Conservation (phyloP, 2,113 vertebrate genomes). For the Chitala chitala region DNA sequence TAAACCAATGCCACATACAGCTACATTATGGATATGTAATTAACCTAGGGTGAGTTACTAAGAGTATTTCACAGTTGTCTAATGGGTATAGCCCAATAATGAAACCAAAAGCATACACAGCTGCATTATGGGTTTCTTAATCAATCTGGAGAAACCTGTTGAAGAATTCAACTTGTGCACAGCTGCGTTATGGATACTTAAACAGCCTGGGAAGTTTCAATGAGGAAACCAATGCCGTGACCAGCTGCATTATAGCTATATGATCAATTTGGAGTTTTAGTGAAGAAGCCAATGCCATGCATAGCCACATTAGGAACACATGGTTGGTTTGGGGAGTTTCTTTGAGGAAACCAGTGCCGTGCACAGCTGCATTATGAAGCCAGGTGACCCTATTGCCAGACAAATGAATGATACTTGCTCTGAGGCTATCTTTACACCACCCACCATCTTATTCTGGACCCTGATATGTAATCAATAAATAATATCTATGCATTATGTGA, state of each 20-base stretch:
- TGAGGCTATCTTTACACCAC: slow-evolving; percentile 46
- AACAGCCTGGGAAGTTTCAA: not conserved
- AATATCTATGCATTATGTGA: slow-evolving; percentile 53
- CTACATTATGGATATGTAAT: no score
- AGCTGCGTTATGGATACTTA: not conserved
- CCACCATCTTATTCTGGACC: slow-evolving; percentile 35
- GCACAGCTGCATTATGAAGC: not conserved
- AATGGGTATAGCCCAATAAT: no score
- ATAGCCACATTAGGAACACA: not conserved
- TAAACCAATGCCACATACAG: no score
- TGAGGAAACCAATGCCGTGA: not conserved
- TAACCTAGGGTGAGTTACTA: no score
- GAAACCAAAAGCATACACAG: no score
- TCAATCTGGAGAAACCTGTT: no score
- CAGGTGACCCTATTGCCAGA: not conserved
- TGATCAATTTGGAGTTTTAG: not conserved
- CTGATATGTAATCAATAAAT: slow-evolving; percentile 59
- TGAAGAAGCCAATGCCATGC: not conserved
- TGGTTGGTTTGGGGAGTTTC: not conserved
- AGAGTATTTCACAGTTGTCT: no score
- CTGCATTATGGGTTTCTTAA: no score
- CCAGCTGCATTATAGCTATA: not conserved
- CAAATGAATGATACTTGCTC: slow-evolving; percentile 16
- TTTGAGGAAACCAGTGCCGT: not conserved
- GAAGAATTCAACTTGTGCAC: no score